Evolutionary conservation across 2,888 invertebrate species (phyloP).

Genomic region (Microchrysa polita): DNA sequence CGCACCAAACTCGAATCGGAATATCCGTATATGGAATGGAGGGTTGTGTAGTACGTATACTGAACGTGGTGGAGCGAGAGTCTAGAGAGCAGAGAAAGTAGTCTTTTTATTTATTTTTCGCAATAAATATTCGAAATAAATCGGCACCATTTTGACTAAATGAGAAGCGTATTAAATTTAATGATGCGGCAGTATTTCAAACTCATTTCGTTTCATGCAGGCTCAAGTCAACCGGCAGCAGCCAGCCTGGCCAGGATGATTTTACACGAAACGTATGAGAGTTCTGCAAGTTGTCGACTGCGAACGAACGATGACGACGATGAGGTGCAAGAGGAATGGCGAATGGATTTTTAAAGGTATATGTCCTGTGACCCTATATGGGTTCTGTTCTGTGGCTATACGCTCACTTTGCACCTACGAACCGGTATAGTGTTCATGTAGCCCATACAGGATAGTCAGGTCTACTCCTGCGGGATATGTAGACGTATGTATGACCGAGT

Average conservation of each 20-base stretch:
- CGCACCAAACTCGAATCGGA: neutral
- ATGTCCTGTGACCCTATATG: slow-evolving; percentile 21
- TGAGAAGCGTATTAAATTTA: slow-evolving; percentile 66
- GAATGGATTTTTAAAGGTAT: slow-evolving; percentile 21
- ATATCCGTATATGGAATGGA: too few relatives aligned
- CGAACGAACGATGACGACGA: neutral
- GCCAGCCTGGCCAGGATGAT: slow-evolving; percentile 15
- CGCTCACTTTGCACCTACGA: slow-evolving; percentile 36
- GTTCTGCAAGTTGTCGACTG: neutral
- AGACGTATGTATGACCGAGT: neutral
- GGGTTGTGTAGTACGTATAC: too few relatives aligned
- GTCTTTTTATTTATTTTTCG: slow-evolving; percentile 55
- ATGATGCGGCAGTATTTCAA: slow-evolving; percentile 66
- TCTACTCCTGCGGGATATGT: neutral
- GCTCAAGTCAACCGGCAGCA: slow-evolving; percentile 32
- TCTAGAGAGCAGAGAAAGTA: slow-evolving; percentile 38
- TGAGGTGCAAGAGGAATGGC: neutral
- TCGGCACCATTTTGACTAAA: slow-evolving; percentile 66
- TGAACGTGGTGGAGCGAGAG: neutral
- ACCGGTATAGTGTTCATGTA: slow-evolving; percentile 25
- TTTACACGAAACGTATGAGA: neutral
- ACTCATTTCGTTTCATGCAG: slow-evolving; percentile 58
- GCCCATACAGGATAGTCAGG: slow-evolving; percentile 21
- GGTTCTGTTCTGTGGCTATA: slow-evolving; percentile 33
- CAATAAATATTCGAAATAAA: slow-evolving; percentile 65